Percentiles rank a stretch among this genome's conserved stretches.
phyloP scores from a whole-genome alignment of 2,797 vertebrate genomes.

The Acomys russatus region DNA sequence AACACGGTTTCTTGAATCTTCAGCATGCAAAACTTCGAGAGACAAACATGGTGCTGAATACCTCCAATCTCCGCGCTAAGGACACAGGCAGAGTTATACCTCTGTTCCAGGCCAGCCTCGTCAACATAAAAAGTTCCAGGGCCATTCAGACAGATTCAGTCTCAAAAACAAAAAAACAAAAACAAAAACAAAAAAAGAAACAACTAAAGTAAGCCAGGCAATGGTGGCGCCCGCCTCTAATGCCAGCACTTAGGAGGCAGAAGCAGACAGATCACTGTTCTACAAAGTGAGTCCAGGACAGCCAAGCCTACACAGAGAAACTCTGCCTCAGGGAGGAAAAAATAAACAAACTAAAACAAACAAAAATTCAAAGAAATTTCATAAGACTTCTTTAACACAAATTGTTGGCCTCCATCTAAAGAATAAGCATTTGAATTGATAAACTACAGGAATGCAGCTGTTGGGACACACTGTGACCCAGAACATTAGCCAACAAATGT shows the following conservation, averaged over 20 bases:
- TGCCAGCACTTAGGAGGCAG: too few relatives aligned
- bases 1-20: constrained; percentile 55
- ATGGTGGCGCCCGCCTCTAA: too few relatives aligned
- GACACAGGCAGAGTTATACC: neutral
- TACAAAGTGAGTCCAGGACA: too few relatives aligned
- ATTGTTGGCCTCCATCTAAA: neutral
- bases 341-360: neutral
- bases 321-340: too few relatives aligned
- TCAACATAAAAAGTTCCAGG: neutral
- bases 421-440: constrained; percentile 10
- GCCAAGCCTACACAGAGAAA: too few relatives aligned
- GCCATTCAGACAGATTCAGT: neutral
- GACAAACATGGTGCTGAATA: neutral
- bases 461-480: constrained; percentile 5
- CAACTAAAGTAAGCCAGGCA: neutral
- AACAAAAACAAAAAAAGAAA: neutral
- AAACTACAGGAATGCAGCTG: neutral
- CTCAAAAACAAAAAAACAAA: neutral
- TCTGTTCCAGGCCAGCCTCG: neutral
- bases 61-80: neutral
- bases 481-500: neutral
- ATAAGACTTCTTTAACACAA: constrained; percentile 32
- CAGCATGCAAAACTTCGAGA: neutral
- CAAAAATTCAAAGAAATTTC: neutral
- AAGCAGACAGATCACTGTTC: too few relatives aligned